These are phyloP conservation scores for Loripinus fragilis DNA, from an alignment of 2,888 invertebrate species.

Conservation along the genomic window DNA sequence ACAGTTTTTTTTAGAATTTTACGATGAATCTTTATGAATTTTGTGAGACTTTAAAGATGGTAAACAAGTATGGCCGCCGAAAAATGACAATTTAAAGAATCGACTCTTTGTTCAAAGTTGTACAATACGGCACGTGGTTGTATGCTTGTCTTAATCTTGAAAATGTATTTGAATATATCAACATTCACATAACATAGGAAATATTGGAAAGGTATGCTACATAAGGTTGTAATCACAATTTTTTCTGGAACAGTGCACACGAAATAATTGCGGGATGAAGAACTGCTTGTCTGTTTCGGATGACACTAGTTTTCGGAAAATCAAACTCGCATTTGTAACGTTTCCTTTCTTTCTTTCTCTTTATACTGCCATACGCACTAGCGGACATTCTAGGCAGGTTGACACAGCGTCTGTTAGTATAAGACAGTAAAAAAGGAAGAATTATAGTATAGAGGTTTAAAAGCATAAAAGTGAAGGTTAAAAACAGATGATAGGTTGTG, in stretches of 20 bases:
- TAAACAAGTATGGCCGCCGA: slow-evolving; percentile 78
- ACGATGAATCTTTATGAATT: slow-evolving; percentile 42
- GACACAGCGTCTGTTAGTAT: too few relatives aligned
- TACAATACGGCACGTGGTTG: neutral
- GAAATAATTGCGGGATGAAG: too few relatives aligned
- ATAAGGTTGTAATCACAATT: neutral
- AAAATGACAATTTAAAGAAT: slow-evolving; percentile 45
- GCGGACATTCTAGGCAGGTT: too few relatives aligned
- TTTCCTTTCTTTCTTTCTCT: too few relatives aligned
- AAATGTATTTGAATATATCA: neutral
- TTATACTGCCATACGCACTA: too few relatives aligned
- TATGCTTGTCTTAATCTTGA: neutral
- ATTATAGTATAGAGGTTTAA: too few relatives aligned
- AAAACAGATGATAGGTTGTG: too few relatives aligned
- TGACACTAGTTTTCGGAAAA: neutral
- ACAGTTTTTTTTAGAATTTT: too few relatives aligned
- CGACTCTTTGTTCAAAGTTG: neutral
- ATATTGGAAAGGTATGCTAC: neutral
- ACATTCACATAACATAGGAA: neutral
- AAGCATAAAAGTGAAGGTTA: too few relatives aligned
- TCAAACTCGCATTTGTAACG: too few relatives aligned
- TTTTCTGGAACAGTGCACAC: neutral
- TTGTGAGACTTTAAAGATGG: slow-evolving; percentile 42
- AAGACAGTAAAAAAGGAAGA: too few relatives aligned
- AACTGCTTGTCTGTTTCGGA: too few relatives aligned